These are phyloP conservation scores for Pycnonotus jocosus DNA, from an alignment of 2,113 vertebrate species.

Conservation along the genomic window DNA sequence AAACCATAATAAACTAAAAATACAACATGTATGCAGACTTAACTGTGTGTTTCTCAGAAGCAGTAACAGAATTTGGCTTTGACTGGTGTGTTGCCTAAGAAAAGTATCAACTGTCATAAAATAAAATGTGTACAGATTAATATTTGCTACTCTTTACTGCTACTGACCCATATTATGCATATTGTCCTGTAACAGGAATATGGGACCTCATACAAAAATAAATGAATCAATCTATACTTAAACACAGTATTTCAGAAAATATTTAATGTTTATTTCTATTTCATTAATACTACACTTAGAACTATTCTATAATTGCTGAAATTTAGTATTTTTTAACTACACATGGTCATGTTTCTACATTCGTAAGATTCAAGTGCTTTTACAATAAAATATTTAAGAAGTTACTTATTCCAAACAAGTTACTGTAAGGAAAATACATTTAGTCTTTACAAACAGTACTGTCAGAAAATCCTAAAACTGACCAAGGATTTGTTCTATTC, in stretches of 20 bases:
- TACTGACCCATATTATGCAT: background rate
- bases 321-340: background rate
- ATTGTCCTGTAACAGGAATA: background rate
- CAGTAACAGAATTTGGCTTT: background rate
- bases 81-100: background rate
- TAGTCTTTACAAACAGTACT: background rate
- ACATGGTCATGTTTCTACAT: background rate
- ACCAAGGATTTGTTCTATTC: background rate
- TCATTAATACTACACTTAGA: background rate
- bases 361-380: background rate
- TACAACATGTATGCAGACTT: background rate
- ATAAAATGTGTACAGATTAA: background rate
- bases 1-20: background rate
- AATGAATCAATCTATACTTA: background rate
- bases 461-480: background rate
- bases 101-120: background rate
- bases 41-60: background rate
- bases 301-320: background rate
- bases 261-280: background rate
- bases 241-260: background rate
- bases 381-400: background rate
- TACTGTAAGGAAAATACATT: background rate
- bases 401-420: background rate
- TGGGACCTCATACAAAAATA: background rate
- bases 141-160: background rate